These are phyloP conservation scores for Xestia sexstrigata DNA, from an alignment of 2,888 invertebrate genomes.

Conservation along the genomic window DNA sequence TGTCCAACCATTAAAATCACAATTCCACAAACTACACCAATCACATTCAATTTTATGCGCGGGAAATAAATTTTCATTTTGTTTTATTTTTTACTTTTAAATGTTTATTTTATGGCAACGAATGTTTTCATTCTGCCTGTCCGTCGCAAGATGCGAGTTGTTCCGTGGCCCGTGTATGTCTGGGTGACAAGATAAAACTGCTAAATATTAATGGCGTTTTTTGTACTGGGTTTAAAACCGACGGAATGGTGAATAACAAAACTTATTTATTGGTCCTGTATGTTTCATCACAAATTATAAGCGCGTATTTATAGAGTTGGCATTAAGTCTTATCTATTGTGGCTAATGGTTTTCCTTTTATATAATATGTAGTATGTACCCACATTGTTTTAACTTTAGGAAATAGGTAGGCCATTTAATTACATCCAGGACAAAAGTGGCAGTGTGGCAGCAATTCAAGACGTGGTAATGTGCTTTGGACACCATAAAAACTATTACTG, in stretches of 20 bases:
- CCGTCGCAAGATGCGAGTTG: slow-evolving; percentile 2
- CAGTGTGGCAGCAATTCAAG: slow-evolving; percentile 3
- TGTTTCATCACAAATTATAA: slow-evolving; percentile 4
- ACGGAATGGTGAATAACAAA: slow-evolving; percentile 13
- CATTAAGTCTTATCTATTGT: neutral
- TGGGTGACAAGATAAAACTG: slow-evolving; percentile 2
- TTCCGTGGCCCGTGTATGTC: neutral
- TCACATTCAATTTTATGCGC: slow-evolving; percentile 37
- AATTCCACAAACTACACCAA: slow-evolving; percentile 34
- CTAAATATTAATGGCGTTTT: slow-evolving; percentile 27
- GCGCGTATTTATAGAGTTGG: neutral
- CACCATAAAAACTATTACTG: neutral
- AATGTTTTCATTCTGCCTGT: neutral
- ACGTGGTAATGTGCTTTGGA: neutral
- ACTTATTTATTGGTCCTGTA: neutral
- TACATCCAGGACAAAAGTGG: neutral
- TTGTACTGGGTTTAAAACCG: neutral
- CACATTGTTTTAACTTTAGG: neutral
- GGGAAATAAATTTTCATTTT: slow-evolving; percentile 37
- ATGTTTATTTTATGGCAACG: neutral
- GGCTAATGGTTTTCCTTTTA: neutral
- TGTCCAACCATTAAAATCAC: slow-evolving; percentile 40
- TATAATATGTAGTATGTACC: neutral
- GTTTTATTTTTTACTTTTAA: slow-evolving; percentile 7
- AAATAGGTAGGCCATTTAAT: neutral